Evolutionary conservation across 1,140 invertebrate genomes (phyloP).

Genomic region (Drosophila elegans): DNA sequence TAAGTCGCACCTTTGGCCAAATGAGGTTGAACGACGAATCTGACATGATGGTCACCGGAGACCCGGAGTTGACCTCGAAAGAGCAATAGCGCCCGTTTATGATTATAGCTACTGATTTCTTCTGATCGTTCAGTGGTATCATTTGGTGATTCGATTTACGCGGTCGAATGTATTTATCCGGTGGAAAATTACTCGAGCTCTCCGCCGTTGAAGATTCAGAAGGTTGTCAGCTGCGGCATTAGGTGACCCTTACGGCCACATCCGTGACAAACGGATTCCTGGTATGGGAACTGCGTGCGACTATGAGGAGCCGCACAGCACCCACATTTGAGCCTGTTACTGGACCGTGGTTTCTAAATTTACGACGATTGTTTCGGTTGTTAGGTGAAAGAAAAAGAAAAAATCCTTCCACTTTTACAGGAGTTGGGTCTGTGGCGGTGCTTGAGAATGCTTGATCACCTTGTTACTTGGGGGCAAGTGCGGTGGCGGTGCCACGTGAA

Average conservation of each 20-base stretch:
- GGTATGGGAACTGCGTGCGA: background rate
- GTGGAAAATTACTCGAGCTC: background rate
- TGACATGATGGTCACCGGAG: background rate
- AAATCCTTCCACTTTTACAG: too few relatives aligned
- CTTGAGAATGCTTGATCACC: too few relatives aligned
- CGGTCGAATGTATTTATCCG: background rate
- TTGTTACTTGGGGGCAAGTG: too few relatives aligned
- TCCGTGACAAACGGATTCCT: background rate
- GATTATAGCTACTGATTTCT: background rate
- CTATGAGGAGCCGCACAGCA: background rate
- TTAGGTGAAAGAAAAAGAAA: too few relatives aligned
- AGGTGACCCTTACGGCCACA: background rate
- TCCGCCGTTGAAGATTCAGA: background rate
- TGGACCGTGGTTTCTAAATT: too few relatives aligned
- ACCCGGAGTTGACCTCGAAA: background rate
- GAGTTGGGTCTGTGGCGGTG: too few relatives aligned
- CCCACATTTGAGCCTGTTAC: background rate
- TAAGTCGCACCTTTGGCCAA: background rate
- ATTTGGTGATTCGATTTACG: background rate
- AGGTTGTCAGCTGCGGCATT: background rate
- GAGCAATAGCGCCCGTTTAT: background rate
- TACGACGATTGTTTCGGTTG: too few relatives aligned
- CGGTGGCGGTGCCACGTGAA: too few relatives aligned
- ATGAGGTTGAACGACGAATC: background rate
- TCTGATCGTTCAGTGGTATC: background rate